Conservation (phyloP, 2,797 vertebrate species). For the Masticophis lateralis region DNA sequence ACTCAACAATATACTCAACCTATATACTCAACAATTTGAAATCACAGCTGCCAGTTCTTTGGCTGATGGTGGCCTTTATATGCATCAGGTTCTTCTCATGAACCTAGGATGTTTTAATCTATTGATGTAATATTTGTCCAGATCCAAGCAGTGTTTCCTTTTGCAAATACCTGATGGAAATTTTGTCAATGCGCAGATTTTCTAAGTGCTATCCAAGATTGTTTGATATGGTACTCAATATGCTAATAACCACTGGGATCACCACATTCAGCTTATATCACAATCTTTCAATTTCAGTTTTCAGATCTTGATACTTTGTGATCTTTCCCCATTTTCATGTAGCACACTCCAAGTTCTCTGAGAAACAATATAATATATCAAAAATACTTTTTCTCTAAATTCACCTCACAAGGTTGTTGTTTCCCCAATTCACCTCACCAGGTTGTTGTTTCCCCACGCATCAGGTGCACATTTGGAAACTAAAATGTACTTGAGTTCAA, state of each 20-base stretch:
- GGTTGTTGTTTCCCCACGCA: neutral
- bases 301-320: neutral
- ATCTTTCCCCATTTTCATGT: neutral
- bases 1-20: too few species aligned
- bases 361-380: neutral
- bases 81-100: neutral
- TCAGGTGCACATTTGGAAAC: neutral
- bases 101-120: neutral
- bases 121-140: neutral
- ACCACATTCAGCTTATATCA: neutral
- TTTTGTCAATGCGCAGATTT: neutral
- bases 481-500: neutral
- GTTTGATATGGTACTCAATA: neutral
- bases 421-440: neutral
- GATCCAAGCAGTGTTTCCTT: neutral
- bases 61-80: neutral
- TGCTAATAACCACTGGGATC: neutral
- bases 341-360: neutral
- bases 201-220: neutral
- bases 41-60: neutral
- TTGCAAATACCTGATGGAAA: neutral
- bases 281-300: neutral
- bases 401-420: neutral
- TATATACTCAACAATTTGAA: neutral
- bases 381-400: neutral